phyloP scores from a whole-genome alignment of 2,113 vertebrate genomes.

The Phyllostomus discolor region DNA sequence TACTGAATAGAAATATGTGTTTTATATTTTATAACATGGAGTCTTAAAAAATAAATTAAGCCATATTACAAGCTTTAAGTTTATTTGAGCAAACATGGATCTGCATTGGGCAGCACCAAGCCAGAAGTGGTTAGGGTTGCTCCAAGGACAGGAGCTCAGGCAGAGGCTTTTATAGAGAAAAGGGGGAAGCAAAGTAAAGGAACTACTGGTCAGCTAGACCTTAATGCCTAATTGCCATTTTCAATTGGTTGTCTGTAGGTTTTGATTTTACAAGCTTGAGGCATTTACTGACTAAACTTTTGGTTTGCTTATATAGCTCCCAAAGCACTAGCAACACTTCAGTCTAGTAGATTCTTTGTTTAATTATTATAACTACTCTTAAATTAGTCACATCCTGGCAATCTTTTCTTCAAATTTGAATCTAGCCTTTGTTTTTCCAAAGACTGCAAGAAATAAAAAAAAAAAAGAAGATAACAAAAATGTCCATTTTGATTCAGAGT shows the following conservation, averaged over 20 bases:
- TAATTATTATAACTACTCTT: not conserved
- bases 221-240: not conserved
- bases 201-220: not conserved
- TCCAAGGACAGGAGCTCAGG: not conserved
- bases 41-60: not conserved
- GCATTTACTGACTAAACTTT: not conserved
- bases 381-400: not conserved
- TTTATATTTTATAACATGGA: not conserved
- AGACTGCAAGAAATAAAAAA: not conserved
- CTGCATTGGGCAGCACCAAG: not conserved
- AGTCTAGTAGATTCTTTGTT: not conserved
- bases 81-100: not conserved
- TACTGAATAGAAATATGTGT: not conserved
- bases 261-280: not conserved
- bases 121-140: not conserved
- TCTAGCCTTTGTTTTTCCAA: not conserved
- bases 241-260: not conserved
- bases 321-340: not conserved
- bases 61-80: not conserved
- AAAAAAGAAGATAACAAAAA: not conserved
- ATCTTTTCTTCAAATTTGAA: not conserved
- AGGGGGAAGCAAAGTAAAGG: not conserved
- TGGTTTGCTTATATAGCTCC: not conserved
- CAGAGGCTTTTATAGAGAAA: not conserved
- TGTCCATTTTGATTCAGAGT: not conserved